Base-by-base conservation (phyloP, 2,113 vertebrate genomes). In the Arvicanthis niloticus region DNA sequence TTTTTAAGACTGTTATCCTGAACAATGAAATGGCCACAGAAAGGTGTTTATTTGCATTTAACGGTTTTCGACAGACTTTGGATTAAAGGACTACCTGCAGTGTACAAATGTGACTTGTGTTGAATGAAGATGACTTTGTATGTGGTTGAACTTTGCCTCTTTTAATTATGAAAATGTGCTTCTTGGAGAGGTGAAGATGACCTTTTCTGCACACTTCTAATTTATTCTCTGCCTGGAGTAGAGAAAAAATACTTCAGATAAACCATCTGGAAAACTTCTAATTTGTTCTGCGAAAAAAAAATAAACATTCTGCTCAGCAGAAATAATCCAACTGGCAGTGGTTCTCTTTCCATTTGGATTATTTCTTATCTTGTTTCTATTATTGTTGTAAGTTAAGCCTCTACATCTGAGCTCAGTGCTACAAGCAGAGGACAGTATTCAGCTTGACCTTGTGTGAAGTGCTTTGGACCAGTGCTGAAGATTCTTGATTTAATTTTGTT, bases 211-310 rank as follows among this genome's bases (percentile, higher is more conserved):
- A 96, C 92, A 95, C 77, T 97, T 96, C 81, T 95, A 95, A 93
- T 95, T 98, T 97, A 97, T 93, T 70, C 81, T 97, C 86, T 97
- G 96, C 96, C 91, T 96, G 9, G 70, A 96, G 91, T 84, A 26
- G 87, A 97, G 78, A 97, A 95, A 96, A 97, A 96, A 96, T 98
- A 95, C 82, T 97, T 96, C 80, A 95, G 93, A 96, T 94, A 97
- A 98, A 97, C 96, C 95, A 97, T 96, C 96, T 97, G 95, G 96
- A 97, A 97, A 97, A 96, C 91, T 91, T 97, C 90, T 98, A 92
- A 95, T 97, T 97, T 97, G 86, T 93, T 94, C 93, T 93, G 88
- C 94, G 89, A 96, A 97, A 96, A 97, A 96, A 82, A 90, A 97
- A 95, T 91, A 97, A 97, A 96, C 89, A 97, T 94, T 97, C 82